Evolutionary conservation across 2,797 vertebrate species (phyloP).

Genomic region (Pseudochirops cupreus): DNA sequence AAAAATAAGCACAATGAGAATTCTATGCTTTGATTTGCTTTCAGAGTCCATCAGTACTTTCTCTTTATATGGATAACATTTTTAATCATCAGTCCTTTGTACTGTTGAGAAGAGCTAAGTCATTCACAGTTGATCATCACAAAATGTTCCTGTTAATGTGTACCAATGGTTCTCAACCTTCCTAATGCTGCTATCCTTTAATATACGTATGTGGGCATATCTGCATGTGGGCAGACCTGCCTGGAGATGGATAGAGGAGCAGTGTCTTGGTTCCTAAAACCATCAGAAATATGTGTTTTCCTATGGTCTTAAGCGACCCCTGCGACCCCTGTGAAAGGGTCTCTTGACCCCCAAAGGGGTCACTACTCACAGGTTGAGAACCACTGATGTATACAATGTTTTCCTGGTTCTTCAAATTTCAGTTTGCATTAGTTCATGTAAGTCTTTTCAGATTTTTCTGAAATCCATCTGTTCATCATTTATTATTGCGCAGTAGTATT

Average conservation of each 20-base stretch:
- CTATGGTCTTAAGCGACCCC: no score
- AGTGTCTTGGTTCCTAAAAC: no score
- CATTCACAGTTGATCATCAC: background rate
- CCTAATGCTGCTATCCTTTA: no score
- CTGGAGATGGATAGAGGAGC: no score
- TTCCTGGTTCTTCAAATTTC: background rate
- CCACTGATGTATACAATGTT: background rate
- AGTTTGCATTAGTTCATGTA: background rate
- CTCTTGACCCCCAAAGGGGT: no score
- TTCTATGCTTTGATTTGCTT: background rate
- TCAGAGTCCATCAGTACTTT: background rate
- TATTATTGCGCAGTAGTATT: background rate
- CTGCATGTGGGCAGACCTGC: no score
- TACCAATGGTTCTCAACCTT: no score
- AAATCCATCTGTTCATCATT: background rate
- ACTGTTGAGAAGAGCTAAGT: no score
- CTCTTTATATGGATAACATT: background rate
- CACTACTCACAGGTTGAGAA: no score
- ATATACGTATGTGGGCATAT: no score
- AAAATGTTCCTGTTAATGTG: background rate
- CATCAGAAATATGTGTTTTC: no score
- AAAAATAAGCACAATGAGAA: background rate
- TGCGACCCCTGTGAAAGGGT: no score
- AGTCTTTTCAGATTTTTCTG: background rate
- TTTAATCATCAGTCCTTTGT: background rate